phyloP scores from a whole-genome alignment of 1,140 invertebrate genomes.

The Orussus abietinus region DNA sequence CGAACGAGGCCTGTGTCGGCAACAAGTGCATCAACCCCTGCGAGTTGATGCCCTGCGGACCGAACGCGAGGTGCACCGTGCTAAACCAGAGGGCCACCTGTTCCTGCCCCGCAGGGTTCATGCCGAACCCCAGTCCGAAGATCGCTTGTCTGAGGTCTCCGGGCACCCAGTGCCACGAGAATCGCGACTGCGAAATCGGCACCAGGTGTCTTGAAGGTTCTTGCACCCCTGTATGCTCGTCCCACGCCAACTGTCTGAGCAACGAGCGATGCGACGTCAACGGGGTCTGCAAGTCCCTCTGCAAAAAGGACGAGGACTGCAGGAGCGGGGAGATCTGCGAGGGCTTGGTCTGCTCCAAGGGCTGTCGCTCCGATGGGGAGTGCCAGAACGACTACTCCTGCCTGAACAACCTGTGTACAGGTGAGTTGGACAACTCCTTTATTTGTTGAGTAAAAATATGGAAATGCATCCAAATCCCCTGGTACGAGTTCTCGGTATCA shows the following conservation, averaged over 20 bases:
- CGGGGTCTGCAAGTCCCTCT: constrained; percentile 65
- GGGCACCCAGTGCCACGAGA: constrained; percentile 64
- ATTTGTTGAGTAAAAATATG: constrained; percentile 4
- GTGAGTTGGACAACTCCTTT: constrained; percentile 30
- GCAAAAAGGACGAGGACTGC: constrained; percentile 75
- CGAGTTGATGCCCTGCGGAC: constrained; percentile 71
- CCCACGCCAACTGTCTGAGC: constrained; percentile 68
- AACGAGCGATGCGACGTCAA: constrained; percentile 73
- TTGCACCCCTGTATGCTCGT: constrained; percentile 74
- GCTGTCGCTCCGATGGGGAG: constrained; percentile 76
- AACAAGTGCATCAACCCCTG: constrained; percentile 82
- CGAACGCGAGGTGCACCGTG: constrained; percentile 77
- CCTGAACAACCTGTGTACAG: constrained; percentile 68
- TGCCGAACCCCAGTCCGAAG: constrained; percentile 78
- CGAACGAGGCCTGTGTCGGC: constrained; percentile 72
- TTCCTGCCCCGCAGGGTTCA: constrained; percentile 71
- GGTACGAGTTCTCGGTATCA: no score
- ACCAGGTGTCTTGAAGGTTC: constrained; percentile 67
- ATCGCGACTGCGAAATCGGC: constrained; percentile 67
- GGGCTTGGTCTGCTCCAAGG: constrained; percentile 69
- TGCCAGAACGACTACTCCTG: constrained; percentile 70
- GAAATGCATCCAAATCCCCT: constrained; percentile 5
- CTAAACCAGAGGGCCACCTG: constrained; percentile 79
- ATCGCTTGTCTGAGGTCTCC: constrained; percentile 78
- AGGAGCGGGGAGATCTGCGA: constrained; percentile 80